Base-by-base conservation (phyloP, 1,140 invertebrate genomes). In the Meloidogyne exigua region DNA sequence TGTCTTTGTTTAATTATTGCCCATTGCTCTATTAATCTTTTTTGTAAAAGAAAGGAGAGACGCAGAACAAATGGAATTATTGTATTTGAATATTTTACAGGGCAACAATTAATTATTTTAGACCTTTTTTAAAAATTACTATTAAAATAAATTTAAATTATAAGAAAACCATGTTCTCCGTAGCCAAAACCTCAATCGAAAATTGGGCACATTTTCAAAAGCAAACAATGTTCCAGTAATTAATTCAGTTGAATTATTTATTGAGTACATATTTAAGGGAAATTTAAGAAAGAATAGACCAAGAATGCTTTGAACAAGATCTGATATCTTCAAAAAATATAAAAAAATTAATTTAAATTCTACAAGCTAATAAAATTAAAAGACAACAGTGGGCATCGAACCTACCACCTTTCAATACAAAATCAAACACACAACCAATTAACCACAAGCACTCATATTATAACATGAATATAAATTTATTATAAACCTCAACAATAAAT, bases 181-280 rank as follows among this genome's bases (percentile, higher is more conserved):
- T 10, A 84, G 42, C 83, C 83, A 84, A 65, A 77, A 84, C 13
- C 83, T 63, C n/a, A 82, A 62, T 5, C 85, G 79, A 74, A 79
- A 85, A 39, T 82, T 75, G 13, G 83, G 85, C 21, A 84, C 64
- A 32, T 69, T 67, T 18, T 87, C 78, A 13, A 79, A 32, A 42
- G 79, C 28, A 18, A 44, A 36, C 11, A 81, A 63, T 2, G 69
- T 64, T 21, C 39, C 21, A 28, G 42, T 26, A 18, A 84, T 65
- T 39, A 86, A 57, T 23, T 66, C 26, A 63, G 44, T 23, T 12
- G 64, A 23, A 57, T 76, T 44, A 12, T 76, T 68, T 21, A 80
- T 76, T 28, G 26, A 21, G 36, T 80, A 86, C 42, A 84, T 82
- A 62, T 84, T 57, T 21, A 26, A 44, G 39, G n/a, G 42, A 13